Conservation (phyloP, 2,888 invertebrate genomes). For the Anticlea derivata region DNA sequence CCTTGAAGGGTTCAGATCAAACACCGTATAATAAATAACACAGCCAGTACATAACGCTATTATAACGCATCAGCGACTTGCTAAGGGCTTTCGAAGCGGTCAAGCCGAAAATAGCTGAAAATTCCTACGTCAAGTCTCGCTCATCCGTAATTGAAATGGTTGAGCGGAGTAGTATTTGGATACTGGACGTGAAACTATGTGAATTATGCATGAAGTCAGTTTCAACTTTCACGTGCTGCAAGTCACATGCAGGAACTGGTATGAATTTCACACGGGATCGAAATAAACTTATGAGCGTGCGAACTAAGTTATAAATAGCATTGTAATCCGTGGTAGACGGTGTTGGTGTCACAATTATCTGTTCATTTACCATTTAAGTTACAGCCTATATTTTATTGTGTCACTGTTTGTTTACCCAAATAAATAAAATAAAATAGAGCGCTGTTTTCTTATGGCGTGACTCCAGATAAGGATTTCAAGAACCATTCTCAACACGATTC, state of each 20-base stretch:
- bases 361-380: too few species aligned
- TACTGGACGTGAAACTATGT: slow-evolving; percentile 22
- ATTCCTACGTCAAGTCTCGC: slow-evolving; percentile 56
- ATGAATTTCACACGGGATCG: slow-evolving; percentile 2
- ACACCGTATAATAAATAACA: slow-evolving; percentile 37
- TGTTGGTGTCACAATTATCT: too few species aligned
- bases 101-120: slow-evolving; percentile 61
- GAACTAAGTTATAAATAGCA: too few species aligned
- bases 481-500: too few species aligned
- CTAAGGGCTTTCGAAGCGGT: slow-evolving; percentile 51
- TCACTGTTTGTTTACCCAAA: too few species aligned
- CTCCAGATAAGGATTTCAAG: too few species aligned
- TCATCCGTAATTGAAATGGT: slow-evolving; percentile 58
- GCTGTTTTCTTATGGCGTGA: too few species aligned
- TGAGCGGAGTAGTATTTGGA: slow-evolving; percentile 23
- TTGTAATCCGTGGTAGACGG: too few species aligned
- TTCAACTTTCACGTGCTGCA: slow-evolving; percentile 15
- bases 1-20: slow-evolving; percentile 23
- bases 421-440: too few species aligned
- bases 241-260: slow-evolving; percentile 20
- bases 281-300: neutral
- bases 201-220: slow-evolving; percentile 23
- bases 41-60: slow-evolving; percentile 31
- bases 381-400: too few species aligned
- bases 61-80: slow-evolving; percentile 51